A percentile compares a stretch with the other conserved stretches of the same genome.
Conservation (phyloP, 2,888 invertebrate genomes). For the Scaptomyza parva region DNA sequence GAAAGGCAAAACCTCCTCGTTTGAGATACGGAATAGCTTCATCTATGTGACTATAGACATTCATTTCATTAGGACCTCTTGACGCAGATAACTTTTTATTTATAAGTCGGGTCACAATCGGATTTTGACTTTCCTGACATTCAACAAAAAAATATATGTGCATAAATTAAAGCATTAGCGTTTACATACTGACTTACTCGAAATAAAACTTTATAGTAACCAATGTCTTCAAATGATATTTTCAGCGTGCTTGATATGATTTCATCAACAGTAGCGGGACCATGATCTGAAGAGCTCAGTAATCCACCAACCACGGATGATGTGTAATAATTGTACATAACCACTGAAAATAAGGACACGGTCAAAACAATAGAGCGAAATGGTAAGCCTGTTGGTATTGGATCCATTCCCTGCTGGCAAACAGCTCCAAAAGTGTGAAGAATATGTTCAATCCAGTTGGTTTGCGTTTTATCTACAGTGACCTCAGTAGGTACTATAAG, state of each 20-base stretch:
- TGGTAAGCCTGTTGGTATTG: slow-evolving; percentile 68
- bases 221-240: slow-evolving; percentile 83
- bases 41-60: slow-evolving; percentile 74
- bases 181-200: slow-evolving; percentile 61
- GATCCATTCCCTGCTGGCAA: slow-evolving; percentile 83
- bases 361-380: slow-evolving; percentile 77
- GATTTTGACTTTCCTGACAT: slow-evolving; percentile 70
- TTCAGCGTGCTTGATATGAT: slow-evolving; percentile 78
- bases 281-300: slow-evolving; percentile 77
- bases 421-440: slow-evolving; percentile 77
- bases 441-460: slow-evolving; percentile 49
- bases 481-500: background rate
- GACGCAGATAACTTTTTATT: slow-evolving; percentile 69
- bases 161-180: background rate
- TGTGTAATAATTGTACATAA: slow-evolving; percentile 84
- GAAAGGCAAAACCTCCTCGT: slow-evolving; percentile 85
- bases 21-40: slow-evolving; percentile 85
- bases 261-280: slow-evolving; percentile 79
- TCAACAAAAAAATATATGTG: background rate
- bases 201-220: slow-evolving; percentile 83
- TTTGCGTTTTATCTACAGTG: background rate
- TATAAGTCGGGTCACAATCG: slow-evolving; percentile 67
- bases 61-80: slow-evolving; percentile 67
- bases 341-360: slow-evolving; percentile 75
- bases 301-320: slow-evolving; percentile 84